Conservation (phyloP, 2,797 vertebrate species). For the Lutjanus campechanus region DNA sequence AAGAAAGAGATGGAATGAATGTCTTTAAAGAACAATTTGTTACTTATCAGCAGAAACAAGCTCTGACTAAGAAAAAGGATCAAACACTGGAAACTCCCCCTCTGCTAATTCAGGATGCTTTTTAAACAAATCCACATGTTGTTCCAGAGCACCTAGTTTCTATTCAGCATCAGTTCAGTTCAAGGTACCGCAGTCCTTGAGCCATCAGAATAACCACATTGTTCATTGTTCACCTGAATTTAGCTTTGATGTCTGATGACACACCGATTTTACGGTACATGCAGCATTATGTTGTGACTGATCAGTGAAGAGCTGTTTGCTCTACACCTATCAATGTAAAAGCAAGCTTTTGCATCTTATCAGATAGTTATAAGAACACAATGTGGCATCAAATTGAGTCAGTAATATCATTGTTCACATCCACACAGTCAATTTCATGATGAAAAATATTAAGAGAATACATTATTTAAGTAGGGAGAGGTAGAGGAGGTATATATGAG, state of each 20-base stretch:
- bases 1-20: neutral
- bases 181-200: neutral
- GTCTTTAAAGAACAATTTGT: neutral
- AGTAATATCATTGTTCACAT: neutral
- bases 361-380: neutral
- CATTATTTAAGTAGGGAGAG: neutral
- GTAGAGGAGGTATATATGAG: neutral
- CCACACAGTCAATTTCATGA: neutral
- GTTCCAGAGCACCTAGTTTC: neutral
- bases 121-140: conserved; percentile 13
- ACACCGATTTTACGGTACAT: neutral
- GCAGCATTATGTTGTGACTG: neutral
- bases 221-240: conserved; percentile 3
- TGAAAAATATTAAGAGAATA: neutral
- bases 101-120: conserved; percentile 1
- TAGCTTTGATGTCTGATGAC: neutral
- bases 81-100: neutral
- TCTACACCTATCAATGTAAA: neutral
- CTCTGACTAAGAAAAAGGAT: conserved; percentile 2
- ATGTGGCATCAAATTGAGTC: neutral
- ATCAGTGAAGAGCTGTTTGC: neutral
- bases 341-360: neutral
- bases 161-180: neutral
- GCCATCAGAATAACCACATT: conserved; percentile 1
- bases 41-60: conserved; percentile 5